These are phyloP conservation scores for Xiphophorus birchmanni DNA, from an alignment of 2,797 vertebrate species.

Conservation along the genomic window DNA sequence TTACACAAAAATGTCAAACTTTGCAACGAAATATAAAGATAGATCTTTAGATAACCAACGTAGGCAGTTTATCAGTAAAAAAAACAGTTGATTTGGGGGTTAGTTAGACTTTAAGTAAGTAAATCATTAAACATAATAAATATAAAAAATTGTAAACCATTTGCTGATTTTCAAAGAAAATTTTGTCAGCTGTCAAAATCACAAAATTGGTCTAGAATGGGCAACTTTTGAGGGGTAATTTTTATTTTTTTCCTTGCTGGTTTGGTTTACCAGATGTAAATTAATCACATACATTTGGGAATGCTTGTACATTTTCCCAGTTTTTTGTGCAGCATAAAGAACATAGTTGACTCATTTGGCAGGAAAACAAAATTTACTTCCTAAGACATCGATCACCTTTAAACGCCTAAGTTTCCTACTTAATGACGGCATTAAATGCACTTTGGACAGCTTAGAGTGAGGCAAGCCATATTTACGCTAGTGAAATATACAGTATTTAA, in stretches of 20 bases:
- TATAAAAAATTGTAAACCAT: background rate
- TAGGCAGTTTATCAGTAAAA: too few species aligned
- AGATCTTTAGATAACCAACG: too few species aligned
- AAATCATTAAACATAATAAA: too few species aligned
- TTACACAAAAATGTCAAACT: too few species aligned
- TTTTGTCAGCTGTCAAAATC: background rate
- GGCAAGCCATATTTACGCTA: conserved; percentile 61
- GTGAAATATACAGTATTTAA: conserved; percentile 29
- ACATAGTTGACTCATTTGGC: background rate
- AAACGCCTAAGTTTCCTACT: conserved; percentile 13
- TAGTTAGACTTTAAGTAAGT: too few species aligned
- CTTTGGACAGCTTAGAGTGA: conserved; percentile 43
- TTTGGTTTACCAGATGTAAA: background rate
- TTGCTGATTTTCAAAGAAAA: background rate
- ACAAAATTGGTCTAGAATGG: background rate
- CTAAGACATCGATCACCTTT: conserved; percentile 5
- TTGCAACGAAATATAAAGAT: too few species aligned
- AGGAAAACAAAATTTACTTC: conserved; percentile 10
- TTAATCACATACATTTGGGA: background rate
- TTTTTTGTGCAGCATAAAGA: background rate
- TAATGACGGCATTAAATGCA: conserved; percentile 9
- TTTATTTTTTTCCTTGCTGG: background rate
- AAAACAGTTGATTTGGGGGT: too few species aligned
- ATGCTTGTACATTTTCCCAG: background rate
- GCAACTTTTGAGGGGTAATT: background rate